Conservation (phyloP, 2,113 vertebrate genomes). For the Phalacrocorax pelagicus region DNA sequence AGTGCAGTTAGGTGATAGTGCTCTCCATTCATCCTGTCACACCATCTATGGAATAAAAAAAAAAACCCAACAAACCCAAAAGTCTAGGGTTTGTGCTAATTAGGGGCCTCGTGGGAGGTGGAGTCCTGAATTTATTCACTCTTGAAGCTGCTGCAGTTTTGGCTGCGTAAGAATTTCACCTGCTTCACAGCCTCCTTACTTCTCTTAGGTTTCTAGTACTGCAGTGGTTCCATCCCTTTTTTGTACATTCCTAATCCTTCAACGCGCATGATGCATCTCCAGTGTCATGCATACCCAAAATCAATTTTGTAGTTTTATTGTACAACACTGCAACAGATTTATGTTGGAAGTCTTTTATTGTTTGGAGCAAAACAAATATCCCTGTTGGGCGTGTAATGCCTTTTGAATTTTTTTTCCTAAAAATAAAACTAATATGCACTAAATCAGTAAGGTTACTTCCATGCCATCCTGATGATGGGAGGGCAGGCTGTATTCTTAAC, state of each 20-base stretch:
- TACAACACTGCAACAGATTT: neutral
- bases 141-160: neutral
- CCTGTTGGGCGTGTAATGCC: neutral
- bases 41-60: neutral
- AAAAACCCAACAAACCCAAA: accelerated
- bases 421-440: neutral
- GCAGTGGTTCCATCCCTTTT: neutral
- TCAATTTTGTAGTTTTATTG: neutral
- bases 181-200: neutral
- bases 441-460: neutral
- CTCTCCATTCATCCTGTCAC: neutral
- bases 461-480: neutral
- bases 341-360: neutral
- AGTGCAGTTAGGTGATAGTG: neutral
- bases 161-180: neutral
- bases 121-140: neutral
- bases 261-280: neutral
- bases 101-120: neutral
- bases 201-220: neutral
- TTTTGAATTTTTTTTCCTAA: neutral
- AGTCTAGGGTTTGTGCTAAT: neutral
- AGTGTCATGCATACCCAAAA: accelerated
- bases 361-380: neutral
- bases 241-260: accelerated
- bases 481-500: neutral